phyloP scores from a whole-genome alignment of 2,888 invertebrate species.

The Apantesis nais region DNA sequence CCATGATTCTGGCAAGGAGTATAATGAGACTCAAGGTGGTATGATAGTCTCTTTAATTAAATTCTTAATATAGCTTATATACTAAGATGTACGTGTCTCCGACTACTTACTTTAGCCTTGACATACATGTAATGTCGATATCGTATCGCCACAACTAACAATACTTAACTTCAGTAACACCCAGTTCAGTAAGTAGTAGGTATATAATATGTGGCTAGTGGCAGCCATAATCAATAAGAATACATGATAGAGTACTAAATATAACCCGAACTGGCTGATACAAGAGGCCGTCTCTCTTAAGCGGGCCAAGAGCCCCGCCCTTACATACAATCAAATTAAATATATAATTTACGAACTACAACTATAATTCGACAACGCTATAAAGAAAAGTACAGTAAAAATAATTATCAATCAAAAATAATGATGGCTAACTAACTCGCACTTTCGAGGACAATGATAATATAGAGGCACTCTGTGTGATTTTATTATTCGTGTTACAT shows the following conservation, averaged over 20 bases:
- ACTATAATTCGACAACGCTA: conserved; percentile 79
- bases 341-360: conserved; percentile 74
- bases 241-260: conserved; percentile 53
- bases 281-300: conserved; percentile 60
- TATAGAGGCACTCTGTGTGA: conserved; percentile 84
- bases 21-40: no score
- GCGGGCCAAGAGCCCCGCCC: conserved; percentile 34
- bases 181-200: conserved; percentile 17
- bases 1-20: no score
- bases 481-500: conserved; percentile 72
- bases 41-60: no score
- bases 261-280: conserved; percentile 65
- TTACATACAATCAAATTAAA: conserved; percentile 56
- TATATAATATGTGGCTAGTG: conserved; percentile 33
- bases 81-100: no score
- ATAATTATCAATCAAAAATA: conserved; percentile 72
- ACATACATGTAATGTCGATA: no score
- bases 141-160: no score
- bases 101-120: no score
- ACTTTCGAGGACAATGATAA: conserved; percentile 75
- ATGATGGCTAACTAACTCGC: conserved; percentile 81
- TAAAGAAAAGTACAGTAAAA: conserved; percentile 69
- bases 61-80: no score
- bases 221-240: conserved; percentile 56
- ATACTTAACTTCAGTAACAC: no score